Evolutionary conservation across 2,113 vertebrate genomes (phyloP).

Genomic region (Syngnathoides biaculeatus): DNA sequence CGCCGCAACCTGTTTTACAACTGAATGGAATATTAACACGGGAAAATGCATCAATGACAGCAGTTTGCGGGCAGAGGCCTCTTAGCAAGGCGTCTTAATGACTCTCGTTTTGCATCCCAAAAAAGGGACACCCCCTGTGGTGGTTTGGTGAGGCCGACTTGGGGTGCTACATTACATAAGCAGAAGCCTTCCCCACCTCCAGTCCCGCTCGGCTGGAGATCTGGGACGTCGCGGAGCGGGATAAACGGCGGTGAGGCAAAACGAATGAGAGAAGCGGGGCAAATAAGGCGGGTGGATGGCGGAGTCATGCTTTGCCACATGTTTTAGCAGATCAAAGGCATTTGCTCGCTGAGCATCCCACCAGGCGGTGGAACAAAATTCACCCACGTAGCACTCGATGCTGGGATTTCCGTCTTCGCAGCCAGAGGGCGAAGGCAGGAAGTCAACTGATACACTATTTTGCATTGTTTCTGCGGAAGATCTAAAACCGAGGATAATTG

Average conservation of each 20-base stretch:
- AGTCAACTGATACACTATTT: not conserved
- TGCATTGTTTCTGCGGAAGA: conserved; percentile 12
- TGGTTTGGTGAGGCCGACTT: no score
- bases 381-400: conserved; percentile 27
- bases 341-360: conserved; percentile 11
- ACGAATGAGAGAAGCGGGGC: conserved; percentile 1
- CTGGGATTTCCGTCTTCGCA: conserved; percentile 21
- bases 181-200: conserved; percentile 13
- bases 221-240: conserved; percentile 23
- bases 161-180: conserved; percentile 20
- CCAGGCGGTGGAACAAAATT: conserved; percentile 15
- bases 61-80: not conserved
- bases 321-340: conserved; percentile 37
- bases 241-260: conserved; percentile 31
- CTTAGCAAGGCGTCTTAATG: not conserved
- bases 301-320: conserved; percentile 30
- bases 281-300: conserved; percentile 30
- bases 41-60: not conserved
- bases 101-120: not conserved
- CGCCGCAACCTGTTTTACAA: not conserved
- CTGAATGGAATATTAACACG: not conserved
- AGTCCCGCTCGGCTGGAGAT: conserved; percentile 38
- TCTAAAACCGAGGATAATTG: conserved; percentile 15
- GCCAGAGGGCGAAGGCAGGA: conserved; percentile 15
- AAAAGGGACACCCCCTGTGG: not conserved